These are phyloP conservation scores for Pteropus rufus DNA, from an alignment of 2,797 vertebrate genomes.

Conservation along the genomic window DNA sequence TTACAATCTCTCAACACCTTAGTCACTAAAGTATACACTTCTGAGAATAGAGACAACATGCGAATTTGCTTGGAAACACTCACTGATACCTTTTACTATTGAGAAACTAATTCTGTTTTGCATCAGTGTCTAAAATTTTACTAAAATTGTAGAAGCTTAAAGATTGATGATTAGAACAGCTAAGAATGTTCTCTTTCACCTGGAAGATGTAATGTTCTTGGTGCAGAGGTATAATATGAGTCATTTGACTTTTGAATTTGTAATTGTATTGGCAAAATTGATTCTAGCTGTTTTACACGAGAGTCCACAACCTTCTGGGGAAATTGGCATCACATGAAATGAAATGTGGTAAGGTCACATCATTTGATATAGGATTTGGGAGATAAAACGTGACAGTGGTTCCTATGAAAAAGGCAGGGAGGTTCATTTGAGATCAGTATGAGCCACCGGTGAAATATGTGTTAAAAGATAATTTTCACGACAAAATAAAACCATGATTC, in stretches of 20 bases:
- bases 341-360: neutral
- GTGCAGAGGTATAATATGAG: neutral
- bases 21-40: neutral
- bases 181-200: neutral
- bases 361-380: neutral
- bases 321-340: neutral
- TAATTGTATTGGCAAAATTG: neutral
- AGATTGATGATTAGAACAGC: neutral
- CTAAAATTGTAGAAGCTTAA: neutral
- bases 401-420: neutral
- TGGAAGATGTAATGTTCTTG: neutral
- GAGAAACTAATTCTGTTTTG: neutral
- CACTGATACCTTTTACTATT: neutral
- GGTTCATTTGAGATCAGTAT: neutral
- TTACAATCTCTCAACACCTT: conserved; percentile 4
- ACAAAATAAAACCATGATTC: neutral
- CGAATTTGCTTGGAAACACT: conserved; percentile 37
- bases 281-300: neutral
- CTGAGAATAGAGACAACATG: neutral
- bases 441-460: neutral
- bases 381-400: neutral
- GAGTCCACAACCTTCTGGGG: neutral
- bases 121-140: neutral
- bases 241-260: neutral
- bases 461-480: neutral